A percentile compares a stretch with the other conserved stretches of the same genome.
Conservation (phyloP, 2,113 vertebrate species). For the Mesembrinibis cayennensis region DNA sequence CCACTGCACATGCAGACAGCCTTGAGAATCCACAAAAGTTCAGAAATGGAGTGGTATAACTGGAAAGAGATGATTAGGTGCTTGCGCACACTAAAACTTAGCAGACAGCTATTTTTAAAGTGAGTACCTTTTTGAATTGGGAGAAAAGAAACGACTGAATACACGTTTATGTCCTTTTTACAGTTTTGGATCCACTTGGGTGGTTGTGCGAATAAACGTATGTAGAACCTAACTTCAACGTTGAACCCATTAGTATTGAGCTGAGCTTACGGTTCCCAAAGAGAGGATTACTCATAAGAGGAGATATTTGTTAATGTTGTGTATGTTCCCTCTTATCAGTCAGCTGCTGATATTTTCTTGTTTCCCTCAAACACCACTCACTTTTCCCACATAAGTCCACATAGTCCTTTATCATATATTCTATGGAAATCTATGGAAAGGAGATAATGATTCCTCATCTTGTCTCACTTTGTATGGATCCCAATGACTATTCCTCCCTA, state of each 20-base stretch:
- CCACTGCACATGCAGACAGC: neutral
- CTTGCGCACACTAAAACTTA: neutral
- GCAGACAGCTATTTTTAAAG: neutral
- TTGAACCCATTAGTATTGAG: neutral
- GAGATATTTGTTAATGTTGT: neutral
- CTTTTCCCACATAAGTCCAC: neutral
- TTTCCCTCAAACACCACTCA: neutral
- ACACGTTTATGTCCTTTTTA: neutral
- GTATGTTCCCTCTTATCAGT: neutral
- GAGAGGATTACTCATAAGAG: neutral
- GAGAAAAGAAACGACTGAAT: neutral
- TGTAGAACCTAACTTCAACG: neutral
- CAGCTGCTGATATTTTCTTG: neutral
- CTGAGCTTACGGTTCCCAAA: neutral
- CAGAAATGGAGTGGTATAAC: neutral
- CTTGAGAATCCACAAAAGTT: neutral
- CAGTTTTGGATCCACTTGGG: neutral
- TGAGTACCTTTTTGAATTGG: neutral
- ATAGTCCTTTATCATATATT: neutral
- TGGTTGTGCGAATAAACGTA: neutral
- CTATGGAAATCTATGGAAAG: neutral
- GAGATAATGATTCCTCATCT: neutral
- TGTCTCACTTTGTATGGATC: neutral
- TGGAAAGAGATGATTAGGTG: constrained; percentile 2
- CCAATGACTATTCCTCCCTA: neutral